Evolutionary conservation across 2,888 invertebrate species (phyloP).

Genomic region (Eudasyphora cyanicolor): DNA sequence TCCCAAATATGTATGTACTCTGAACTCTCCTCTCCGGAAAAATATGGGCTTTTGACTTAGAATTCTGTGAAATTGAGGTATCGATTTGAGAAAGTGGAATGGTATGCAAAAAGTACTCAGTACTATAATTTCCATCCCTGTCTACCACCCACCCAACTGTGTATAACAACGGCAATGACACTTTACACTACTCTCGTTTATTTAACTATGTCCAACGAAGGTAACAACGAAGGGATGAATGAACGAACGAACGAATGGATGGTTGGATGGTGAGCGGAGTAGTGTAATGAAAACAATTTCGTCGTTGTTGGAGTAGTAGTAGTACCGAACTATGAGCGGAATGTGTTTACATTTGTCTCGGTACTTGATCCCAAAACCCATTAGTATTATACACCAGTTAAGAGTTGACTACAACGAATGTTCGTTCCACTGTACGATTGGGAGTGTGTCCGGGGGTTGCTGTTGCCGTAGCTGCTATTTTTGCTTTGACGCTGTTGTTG

Average conservation of each 20-base stretch:
- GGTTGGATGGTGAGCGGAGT: not conserved
- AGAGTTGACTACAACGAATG: not conserved
- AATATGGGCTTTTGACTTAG: too few relatives aligned
- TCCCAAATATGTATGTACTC: too few relatives aligned
- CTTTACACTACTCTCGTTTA: not conserved
- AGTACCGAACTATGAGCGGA: slow-evolving; percentile 16
- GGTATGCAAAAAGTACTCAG: too few relatives aligned
- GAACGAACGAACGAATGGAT: not conserved
- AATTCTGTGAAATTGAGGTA: too few relatives aligned
- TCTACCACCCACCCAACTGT: not conserved
- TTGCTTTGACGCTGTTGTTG: not conserved
- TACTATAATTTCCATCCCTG: too few relatives aligned
- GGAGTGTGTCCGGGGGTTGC: slow-evolving; percentile 26
- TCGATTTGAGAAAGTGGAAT: too few relatives aligned
- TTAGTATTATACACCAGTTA: slow-evolving; percentile 59
- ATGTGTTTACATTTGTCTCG: slow-evolving; percentile 57
- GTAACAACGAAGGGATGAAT: not conserved
- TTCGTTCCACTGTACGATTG: not conserved
- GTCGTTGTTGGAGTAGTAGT: not conserved
- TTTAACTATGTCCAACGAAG: not conserved
- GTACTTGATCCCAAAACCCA: slow-evolving; percentile 62
- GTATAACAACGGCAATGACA: slow-evolving; percentile 1
- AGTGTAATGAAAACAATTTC: slow-evolving; percentile 21
- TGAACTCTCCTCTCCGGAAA: too few relatives aligned
- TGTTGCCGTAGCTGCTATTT: not conserved